phyloP scores from a whole-genome alignment of 2,797 vertebrate species.

The Molossus alvarezi region DNA sequence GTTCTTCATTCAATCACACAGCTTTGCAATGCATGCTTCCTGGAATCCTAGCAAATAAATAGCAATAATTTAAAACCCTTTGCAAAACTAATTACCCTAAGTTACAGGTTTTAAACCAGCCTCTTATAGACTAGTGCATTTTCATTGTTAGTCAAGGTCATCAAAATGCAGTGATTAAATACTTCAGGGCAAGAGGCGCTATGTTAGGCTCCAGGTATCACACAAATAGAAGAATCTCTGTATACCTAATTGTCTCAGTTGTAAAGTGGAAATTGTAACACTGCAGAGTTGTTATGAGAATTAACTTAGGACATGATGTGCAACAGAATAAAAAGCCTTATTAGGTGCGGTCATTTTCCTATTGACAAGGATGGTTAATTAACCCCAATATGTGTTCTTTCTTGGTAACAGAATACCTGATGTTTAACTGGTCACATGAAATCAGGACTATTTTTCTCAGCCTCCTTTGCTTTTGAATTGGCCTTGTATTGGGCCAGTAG shows the following conservation, averaged over 20 bases:
- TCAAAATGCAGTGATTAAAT: slow-evolving; percentile 29
- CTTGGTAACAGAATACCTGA: background rate
- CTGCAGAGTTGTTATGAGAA: background rate
- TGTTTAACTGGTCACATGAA: background rate
- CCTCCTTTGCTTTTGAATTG: background rate
- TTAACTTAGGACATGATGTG: background rate
- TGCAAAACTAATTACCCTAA: slow-evolving; percentile 65
- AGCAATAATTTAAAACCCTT: slow-evolving; percentile 57
- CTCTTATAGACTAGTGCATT: background rate
- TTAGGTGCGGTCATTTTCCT: background rate
- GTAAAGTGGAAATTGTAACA: background rate
- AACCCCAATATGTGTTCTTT: background rate
- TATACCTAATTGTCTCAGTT: background rate
- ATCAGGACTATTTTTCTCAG: background rate
- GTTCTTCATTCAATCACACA: background rate
- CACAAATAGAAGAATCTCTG: slow-evolving; percentile 30
- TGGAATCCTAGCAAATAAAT: slow-evolving; percentile 65
- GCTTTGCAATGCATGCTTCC: slow-evolving; percentile 20
- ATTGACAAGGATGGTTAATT: background rate
- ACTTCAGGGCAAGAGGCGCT: background rate
- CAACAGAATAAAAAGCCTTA: background rate
- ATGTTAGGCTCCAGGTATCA: background rate
- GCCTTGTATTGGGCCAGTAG: background rate
- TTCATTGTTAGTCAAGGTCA: slow-evolving; percentile 37
- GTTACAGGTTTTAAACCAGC: slow-evolving; percentile 11